Base-by-base conservation (phyloP, 2,888 invertebrate genomes). In the Pristionchus entomophagus region DNA sequence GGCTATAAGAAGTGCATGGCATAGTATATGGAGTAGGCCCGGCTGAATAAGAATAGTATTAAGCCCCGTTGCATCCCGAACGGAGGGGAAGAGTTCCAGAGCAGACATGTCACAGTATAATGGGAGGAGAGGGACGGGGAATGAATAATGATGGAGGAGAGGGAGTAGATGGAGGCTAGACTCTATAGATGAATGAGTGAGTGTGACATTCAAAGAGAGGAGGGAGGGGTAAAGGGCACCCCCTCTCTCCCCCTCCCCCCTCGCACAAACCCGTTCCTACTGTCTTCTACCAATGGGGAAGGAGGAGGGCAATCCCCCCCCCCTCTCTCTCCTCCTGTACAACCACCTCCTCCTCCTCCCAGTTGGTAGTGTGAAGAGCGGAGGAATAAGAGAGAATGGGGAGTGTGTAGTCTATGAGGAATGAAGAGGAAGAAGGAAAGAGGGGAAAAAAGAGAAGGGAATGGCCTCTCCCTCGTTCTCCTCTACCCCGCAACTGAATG, bases 191-290 rank as follows among this genome's bases (percentile, higher is more conserved):
- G 78, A 51, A 80, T 80, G 78, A 41, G 35, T 14, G 69, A 69
- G 19, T n/a, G 35, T n/a, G n/a, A n/a, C n/a, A 38, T 86, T 83
- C 81, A 85, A 84, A 86, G 65, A 41, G 29, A 38, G 26, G 45
- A 83, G 65, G 77, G 38, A 85, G 81, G 32, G 81, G 82, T 22
- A 26, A 51, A 49, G 80, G 53, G 80, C 51, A 80, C 59, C 14
- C 26, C 56, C 29, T 56, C 53, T 14, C 59, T 59, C 35, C 59
- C 49, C 38, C 53, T 38, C 35, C 59, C 8, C 35, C 12, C 56
- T 22, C 56, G n/a, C 53, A 12, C 81, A 56, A 53, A 38, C 56
- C 38, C 38, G 65, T 65, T 65, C 65, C 32, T 32, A 35, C 41
- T 35, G 29, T 49, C 19, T 45, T 22, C 38, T 62, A 26, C 35